Conservation (phyloP, 1,140 invertebrate species). For the Druon quercuslanigerum region DNA sequence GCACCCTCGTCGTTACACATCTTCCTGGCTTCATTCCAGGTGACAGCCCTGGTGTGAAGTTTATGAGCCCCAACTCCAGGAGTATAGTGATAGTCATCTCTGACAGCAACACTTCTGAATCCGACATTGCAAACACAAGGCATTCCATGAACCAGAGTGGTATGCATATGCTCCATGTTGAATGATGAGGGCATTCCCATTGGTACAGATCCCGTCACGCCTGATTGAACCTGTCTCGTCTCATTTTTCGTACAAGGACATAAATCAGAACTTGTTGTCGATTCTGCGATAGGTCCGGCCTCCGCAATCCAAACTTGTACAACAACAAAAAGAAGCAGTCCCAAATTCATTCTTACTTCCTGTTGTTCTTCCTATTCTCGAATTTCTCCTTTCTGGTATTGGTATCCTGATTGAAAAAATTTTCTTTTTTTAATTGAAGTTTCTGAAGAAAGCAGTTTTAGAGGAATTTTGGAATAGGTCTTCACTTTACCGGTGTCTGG, state of each 20-base stretch:
- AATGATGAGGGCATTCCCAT: conserved; percentile 30
- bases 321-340: neutral
- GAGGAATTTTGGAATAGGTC: neutral
- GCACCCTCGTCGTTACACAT: conserved; percentile 68
- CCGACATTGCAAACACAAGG: conserved; percentile 63
- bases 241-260: conserved; percentile 37
- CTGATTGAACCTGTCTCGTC: neutral
- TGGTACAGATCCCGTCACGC: neutral
- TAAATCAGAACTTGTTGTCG: conserved; percentile 32
- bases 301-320: neutral
- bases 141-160: conserved; percentile 61
- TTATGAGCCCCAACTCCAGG: conserved; percentile 65
- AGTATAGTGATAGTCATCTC: conserved; percentile 66
- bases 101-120: conserved; percentile 43
- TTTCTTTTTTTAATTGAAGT: neutral
- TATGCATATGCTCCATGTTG: conserved; percentile 35
- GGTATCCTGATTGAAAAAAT: neutral
- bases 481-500: neutral
- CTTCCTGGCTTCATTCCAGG: conserved; percentile 68
- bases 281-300: neutral
- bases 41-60: conserved; percentile 62
- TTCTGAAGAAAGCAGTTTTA: neutral
- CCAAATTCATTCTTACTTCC: neutral
- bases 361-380: neutral
- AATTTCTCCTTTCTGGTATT: neutral